Base-by-base conservation (phyloP, 2,113 vertebrate species). In the Neodontobutis hainanensis region DNA sequence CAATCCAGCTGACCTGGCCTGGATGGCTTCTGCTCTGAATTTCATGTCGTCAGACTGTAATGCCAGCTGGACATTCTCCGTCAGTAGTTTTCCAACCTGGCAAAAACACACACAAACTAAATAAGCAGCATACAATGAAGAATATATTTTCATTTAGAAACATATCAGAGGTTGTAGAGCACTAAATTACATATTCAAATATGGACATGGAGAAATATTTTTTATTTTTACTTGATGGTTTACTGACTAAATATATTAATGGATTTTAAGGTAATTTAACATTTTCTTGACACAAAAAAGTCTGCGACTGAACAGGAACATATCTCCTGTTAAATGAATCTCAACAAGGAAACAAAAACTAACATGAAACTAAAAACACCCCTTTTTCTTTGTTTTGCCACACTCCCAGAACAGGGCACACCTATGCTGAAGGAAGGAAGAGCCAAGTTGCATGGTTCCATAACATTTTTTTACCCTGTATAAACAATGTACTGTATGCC, bases 11-110 rank as follows among this genome's bases (percentile, higher is more conserved):
- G 70, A 94, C 92, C 92, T 92, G 84, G 78, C 75, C 63, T 86
- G 85, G 68, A 93, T 75, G 15, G 63, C 61, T 16, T 79, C 63
- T 27, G 89, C 85, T 65, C 65, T 85, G 73, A 72, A 85, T 48
- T 78, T 90, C 77, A 87, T 83, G 67, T 19, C 80, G 74, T 93
- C 88, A n/a, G 85, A 91, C 66, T 84, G 83, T 49, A 92, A 59
- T 9, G 83, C 85, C 76, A 92, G 78, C 19, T 88, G 74, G 35
- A 90, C 85, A 3, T 94, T 93, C 79, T 92, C 90, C 68, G 88
- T 64, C 40, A 91, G 61, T 0, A 90, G 70, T 52, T 73, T 78
- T 40, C 75, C 78, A 47, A 94, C 89, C 93, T 94, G 85, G 42
- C 59, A 75, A 66, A 70, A 19, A 68, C 9, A 77, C 58, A 60